Base-by-base conservation (phyloP, 1,140 invertebrate genomes). In the Leguminivora glycinivorella region DNA sequence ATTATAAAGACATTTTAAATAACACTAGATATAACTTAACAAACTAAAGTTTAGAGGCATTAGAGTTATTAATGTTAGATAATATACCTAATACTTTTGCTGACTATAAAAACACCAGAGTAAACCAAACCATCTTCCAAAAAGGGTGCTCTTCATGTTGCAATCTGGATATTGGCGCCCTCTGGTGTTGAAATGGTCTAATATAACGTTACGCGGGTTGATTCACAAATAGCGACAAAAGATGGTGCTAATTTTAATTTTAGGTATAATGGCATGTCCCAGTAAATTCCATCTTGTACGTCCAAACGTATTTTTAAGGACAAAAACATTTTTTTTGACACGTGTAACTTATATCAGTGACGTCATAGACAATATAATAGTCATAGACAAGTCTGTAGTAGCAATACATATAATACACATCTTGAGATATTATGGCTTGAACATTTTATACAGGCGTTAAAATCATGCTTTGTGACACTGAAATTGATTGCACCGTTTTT, bases 241-340 rank as follows among this genome's bases (percentile, higher is more conserved):
- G 72, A 82, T 83, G 82, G 81, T 85, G 83, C 83, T 82, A 83
- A 78, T 63, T 63, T 63, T 77, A 71, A 70, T 70, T 70, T 77
- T 75, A 72, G 72, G 70, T 81, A 78, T 72, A 70, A 38, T 19
- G 47, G 47, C n/a, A 17, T 17, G 7, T 22, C 19, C 47, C 47
- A 52, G 47, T 52, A 22, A 52, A 22, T 6, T 5, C n/a, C 43
- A 52, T 52, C 17, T 52, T 52, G 17, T 22, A 22, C 47, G 47
- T 10, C 19, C 19, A 52, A 22, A 52, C 34, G 34, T 38, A 38
- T 38, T 34, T 34, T 52, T n/a, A 43, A 12, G 40, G 3, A n/a
- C 40, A 43, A 5, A 43, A n/a, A 43, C 4, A 43, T n/a, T 17
- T 43, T 43, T 38, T 6, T 14, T 14, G 31, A 34, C 31, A 34